Conservation (phyloP, 2,113 vertebrate genomes). For the Oryzias melastigma region DNA sequence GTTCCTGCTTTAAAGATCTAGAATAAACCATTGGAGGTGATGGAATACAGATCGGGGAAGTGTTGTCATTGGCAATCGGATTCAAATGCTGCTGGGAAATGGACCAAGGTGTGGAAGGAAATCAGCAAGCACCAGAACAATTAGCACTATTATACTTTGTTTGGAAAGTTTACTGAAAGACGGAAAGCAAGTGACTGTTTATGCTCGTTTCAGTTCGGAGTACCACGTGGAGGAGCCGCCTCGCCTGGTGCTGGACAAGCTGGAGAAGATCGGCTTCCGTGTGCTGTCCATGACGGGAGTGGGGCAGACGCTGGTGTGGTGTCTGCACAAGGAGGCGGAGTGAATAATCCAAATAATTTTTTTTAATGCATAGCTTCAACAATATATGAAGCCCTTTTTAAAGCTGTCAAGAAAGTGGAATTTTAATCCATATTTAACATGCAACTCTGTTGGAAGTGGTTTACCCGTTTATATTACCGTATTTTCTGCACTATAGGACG, state of each 20-base stretch:
- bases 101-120: slow-evolving; percentile 69
- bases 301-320: slow-evolving; percentile 97
- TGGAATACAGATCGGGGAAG: slow-evolving; percentile 59
- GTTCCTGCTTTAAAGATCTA: slow-evolving; percentile 53
- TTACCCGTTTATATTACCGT: too few species aligned
- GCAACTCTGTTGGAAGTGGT: too few species aligned
- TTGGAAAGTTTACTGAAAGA: slow-evolving; percentile 45
- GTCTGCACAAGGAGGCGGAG: slow-evolving; percentile 85
- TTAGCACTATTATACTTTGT: slow-evolving; percentile 49
- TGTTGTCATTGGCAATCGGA: slow-evolving; percentile 68
- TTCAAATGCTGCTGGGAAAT: slow-evolving; percentile 68
- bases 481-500: too few species aligned
- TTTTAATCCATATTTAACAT: too few species aligned
- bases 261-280: slow-evolving; percentile 87
- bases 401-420: too few species aligned
- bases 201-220: slow-evolving; percentile 80
- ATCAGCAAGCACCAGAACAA: slow-evolving; percentile 60
- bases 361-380: too few species aligned
- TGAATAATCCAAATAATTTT: slow-evolving; percentile 19
- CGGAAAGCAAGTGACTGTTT: slow-evolving; percentile 44
- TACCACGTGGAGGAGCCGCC: slow-evolving; percentile 91
- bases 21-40: slow-evolving; percentile 55
- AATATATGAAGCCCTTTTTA: neutral
- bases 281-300: slow-evolving; percentile 93
- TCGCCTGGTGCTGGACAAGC: slow-evolving; percentile 90